Evolutionary conservation across 1,140 invertebrate genomes (phyloP).

Genomic region (Cyphomyrmex costatus): DNA sequence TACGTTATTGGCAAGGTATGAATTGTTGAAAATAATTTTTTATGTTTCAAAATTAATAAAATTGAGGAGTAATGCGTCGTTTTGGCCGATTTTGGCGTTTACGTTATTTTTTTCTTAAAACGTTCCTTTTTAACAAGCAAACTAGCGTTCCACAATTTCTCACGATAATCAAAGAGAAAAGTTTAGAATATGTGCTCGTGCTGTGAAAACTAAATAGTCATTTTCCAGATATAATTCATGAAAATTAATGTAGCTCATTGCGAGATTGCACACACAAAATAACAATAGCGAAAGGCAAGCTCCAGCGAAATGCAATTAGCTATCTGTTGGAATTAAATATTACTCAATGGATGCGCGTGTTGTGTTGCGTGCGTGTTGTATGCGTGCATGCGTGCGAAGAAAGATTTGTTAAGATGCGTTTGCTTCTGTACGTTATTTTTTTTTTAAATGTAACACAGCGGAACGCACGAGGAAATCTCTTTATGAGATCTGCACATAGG

Average conservation of each 20-base stretch:
- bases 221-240: slow-evolving; percentile 24
- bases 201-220: slow-evolving; percentile 27
- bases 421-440: slow-evolving; percentile 15
- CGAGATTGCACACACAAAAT: not conserved
- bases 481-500: not conserved
- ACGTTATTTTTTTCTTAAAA: not conserved
- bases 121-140: slow-evolving; percentile 15
- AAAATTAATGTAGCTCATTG: not conserved
- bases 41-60: slow-evolving; percentile 63
- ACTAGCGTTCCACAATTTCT: slow-evolving; percentile 18
- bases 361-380: not conserved
- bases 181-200: slow-evolving; percentile 26
- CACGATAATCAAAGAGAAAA: slow-evolving; percentile 49
- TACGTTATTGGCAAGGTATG: slow-evolving; percentile 53
- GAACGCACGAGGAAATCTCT: not conserved
- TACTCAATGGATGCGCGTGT: slow-evolving; percentile 19
- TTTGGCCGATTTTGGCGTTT: slow-evolving; percentile 31
- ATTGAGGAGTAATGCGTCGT: not conserved
- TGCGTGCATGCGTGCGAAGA: not conserved
- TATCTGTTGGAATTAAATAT: slow-evolving; percentile 14
- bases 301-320: slow-evolving; percentile 16
- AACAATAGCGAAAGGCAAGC: not conserved
- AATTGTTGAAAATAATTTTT: slow-evolving; percentile 50
- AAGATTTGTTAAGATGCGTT: slow-evolving; percentile 24
- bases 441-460: not conserved